Evolutionary conservation across 2,797 vertebrate genomes (phyloP).

Genomic region (Gallinago solitaria): DNA sequence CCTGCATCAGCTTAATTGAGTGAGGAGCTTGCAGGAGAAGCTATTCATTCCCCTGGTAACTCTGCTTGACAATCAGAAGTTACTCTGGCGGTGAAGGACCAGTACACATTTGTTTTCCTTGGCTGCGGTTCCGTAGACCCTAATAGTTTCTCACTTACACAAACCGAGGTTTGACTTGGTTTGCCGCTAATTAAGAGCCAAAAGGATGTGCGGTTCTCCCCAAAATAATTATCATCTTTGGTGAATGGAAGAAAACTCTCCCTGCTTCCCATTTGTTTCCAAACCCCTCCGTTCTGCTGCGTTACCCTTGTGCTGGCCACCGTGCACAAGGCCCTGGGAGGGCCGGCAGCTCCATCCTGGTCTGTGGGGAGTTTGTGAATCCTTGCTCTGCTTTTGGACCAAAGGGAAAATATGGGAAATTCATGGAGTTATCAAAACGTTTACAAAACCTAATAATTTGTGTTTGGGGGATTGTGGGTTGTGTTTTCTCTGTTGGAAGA

Average conservation of each 20-base stretch:
- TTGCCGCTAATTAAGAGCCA: slow-evolving; percentile 46
- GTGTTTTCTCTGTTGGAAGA: background rate
- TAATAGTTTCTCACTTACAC: background rate
- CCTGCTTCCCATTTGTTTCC: background rate
- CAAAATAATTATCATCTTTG: background rate
- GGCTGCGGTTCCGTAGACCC: background rate
- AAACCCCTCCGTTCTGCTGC: rapidly evolving
- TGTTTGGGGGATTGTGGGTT: background rate
- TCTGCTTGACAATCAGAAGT: slow-evolving; percentile 1
- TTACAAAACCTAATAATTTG: background rate
- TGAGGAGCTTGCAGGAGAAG: background rate
- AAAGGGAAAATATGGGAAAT: background rate
- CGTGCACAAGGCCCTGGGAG: background rate
- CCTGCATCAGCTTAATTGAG: slow-evolving; percentile 24
- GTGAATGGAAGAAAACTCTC: background rate
- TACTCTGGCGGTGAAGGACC: background rate
- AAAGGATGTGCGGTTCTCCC: background rate
- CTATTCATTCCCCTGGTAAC: slow-evolving; percentile 4
- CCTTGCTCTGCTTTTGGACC: background rate
- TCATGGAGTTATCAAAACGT: background rate
- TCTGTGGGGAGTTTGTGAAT: background rate
- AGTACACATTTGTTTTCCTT: slow-evolving; percentile 17
- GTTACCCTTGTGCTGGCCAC: background rate
- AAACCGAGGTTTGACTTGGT: background rate
- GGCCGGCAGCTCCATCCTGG: background rate